Percentiles rank a stretch among this genome's conserved stretches.
phyloP scores from a whole-genome alignment of 2,113 vertebrate species.

The Cebidichthys violaceus region DNA sequence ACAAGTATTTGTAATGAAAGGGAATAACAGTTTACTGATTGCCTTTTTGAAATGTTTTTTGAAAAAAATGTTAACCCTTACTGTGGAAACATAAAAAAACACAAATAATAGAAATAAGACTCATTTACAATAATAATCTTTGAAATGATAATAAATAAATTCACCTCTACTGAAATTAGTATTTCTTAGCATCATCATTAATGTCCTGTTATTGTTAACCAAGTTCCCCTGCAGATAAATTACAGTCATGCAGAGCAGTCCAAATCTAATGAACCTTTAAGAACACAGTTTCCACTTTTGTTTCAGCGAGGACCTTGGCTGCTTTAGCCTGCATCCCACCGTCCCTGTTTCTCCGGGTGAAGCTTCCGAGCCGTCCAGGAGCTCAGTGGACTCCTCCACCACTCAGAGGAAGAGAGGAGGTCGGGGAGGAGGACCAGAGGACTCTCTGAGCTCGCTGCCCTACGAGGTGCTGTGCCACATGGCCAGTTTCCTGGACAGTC shows the following conservation, averaged over 20 bases:
- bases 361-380: slow-evolving; percentile 37
- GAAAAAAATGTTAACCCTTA: no score
- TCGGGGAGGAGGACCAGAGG: slow-evolving; percentile 68
- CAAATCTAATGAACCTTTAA: slow-evolving; percentile 5
- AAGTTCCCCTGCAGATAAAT: background rate
- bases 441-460: slow-evolving; percentile 89
- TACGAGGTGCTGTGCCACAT: slow-evolving; percentile 93
- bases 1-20: no score
- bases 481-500: slow-evolving; percentile 92
- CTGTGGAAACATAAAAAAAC: no score
- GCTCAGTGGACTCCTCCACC: slow-evolving; percentile 20
- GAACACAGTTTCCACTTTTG: background rate
- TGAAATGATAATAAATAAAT: no score
- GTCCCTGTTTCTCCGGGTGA: slow-evolving; percentile 71
- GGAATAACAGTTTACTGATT: no score
- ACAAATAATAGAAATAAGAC: no score
- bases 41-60: no score
- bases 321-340: slow-evolving; percentile 89
- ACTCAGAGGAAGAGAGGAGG: slow-evolving; percentile 24
- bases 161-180: no score
- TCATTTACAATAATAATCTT: no score
- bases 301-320: slow-evolving; percentile 85
- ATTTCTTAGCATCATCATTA: background rate
- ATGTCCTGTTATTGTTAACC: background rate
- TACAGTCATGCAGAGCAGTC: background rate